phyloP scores from a whole-genome alignment of 2,797 vertebrate species.

The Arnoldichthys spilopterus region DNA sequence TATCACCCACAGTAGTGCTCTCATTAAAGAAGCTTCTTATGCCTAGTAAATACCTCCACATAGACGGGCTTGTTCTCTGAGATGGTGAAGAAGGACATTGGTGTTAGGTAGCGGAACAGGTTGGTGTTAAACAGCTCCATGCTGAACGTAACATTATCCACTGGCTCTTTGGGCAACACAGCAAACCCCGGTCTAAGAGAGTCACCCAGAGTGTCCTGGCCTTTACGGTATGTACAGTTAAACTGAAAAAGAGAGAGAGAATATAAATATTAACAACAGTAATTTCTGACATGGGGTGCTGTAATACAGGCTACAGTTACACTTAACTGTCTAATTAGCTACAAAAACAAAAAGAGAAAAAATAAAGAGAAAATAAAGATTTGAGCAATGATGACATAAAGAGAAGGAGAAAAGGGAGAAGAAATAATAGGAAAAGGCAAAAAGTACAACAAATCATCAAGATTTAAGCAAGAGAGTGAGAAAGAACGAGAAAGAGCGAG shows the following conservation, averaged over 20 bases:
- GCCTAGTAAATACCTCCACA: slow-evolving; percentile 73
- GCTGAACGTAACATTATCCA: slow-evolving; percentile 82
- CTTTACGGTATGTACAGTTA: slow-evolving; percentile 86
- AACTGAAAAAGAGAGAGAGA: slow-evolving; percentile 75
- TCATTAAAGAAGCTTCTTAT: background rate
- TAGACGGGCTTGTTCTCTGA: slow-evolving; percentile 71
- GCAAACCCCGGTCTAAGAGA: slow-evolving; percentile 24
- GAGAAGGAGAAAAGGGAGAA: background rate
- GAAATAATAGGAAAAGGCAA: slow-evolving; percentile 5
- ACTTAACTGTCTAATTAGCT: background rate
- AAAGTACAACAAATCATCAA: too few species aligned
- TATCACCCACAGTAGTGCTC: too few species aligned
- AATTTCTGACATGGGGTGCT: background rate
- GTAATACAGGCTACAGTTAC: background rate
- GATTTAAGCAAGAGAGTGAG: background rate
- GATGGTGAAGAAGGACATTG: slow-evolving; percentile 69
- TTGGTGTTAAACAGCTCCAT: slow-evolving; percentile 88
- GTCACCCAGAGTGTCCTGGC: slow-evolving; percentile 50
- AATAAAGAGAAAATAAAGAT: background rate
- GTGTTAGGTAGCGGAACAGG: slow-evolving; percentile 52
- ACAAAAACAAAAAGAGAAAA: slow-evolving; percentile 24
- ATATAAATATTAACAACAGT: background rate
- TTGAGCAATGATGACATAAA: background rate
- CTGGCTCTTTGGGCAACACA: slow-evolving; percentile 47
- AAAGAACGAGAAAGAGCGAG: background rate